Evolutionary conservation across 2,113 vertebrate species (phyloP).

Genomic region (Hypomesus transpacificus): DNA sequence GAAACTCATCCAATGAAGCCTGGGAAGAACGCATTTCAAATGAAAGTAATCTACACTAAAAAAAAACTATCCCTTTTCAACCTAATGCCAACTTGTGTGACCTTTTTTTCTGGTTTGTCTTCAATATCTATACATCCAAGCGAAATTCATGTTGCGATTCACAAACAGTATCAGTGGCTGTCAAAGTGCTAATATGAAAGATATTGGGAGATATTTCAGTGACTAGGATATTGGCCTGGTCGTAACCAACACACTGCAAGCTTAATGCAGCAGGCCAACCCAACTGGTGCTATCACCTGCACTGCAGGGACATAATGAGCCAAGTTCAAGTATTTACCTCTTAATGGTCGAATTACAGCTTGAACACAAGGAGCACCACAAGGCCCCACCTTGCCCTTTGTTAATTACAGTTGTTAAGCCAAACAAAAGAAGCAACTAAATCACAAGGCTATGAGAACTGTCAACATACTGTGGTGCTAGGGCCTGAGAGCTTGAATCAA

Average conservation of each 20-base stretch:
- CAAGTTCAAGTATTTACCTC: constrained; percentile 6
- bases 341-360: background rate
- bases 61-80: constrained; percentile 60
- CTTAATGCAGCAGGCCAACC: constrained; percentile 7
- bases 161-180: no score
- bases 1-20: constrained; percentile 14
- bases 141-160: background rate
- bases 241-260: background rate
- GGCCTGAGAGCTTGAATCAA: constrained; percentile 20
- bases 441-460: background rate
- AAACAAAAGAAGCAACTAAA: constrained; percentile 13
- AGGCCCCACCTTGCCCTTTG: constrained; percentile 6
- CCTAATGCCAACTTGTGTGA: constrained; percentile 48
- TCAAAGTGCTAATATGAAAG: no score
- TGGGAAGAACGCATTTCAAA: constrained; percentile 8
- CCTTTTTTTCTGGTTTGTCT: constrained; percentile 3
- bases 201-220: no score
- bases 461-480: background rate
- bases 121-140: constrained; percentile 9
- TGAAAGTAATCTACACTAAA: constrained; percentile 24
- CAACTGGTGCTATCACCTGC: constrained; percentile 38
- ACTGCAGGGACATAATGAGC: constrained; percentile 46
- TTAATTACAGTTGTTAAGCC: background rate
- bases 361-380: constrained; percentile 6
- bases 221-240: no score